Evolutionary conservation across 2,888 invertebrate species (phyloP).

Genomic region (Strigamia crassipes): DNA sequence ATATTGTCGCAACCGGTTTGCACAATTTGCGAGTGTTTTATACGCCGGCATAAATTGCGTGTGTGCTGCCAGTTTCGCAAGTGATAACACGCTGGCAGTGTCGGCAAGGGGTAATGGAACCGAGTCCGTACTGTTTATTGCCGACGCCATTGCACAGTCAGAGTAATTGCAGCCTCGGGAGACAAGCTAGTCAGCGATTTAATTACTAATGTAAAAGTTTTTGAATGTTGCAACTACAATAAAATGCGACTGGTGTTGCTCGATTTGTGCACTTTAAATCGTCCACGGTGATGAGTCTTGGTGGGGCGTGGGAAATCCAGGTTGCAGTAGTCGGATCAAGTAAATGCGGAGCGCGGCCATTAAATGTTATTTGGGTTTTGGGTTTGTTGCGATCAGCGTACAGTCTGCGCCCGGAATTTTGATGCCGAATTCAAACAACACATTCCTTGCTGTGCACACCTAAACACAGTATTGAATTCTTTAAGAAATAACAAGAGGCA

Average conservation of each 20-base stretch:
- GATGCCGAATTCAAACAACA: no score
- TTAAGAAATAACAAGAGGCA: no score
- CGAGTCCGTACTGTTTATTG: slow-evolving; percentile 8
- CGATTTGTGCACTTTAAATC: not conserved
- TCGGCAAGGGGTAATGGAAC: slow-evolving; percentile 14
- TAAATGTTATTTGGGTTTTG: not conserved
- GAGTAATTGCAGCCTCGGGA: slow-evolving; percentile 21
- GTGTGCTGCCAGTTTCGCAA: slow-evolving; percentile 16
- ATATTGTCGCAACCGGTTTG: slow-evolving; percentile 3
- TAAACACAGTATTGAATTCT: no score
- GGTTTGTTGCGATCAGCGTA: not conserved
- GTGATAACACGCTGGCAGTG: slow-evolving; percentile 21
- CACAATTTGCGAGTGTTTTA: slow-evolving; percentile 21
- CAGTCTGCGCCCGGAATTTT: no score
- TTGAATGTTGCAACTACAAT: slow-evolving; percentile 15
- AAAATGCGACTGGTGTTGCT: not conserved
- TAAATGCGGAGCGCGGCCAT: not conserved
- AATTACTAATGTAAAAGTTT: slow-evolving; percentile 46
- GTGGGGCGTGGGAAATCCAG: not conserved
- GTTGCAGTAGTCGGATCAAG: not conserved
- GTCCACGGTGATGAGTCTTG: not conserved
- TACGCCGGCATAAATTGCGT: slow-evolving; percentile 6
- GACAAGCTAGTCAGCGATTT: slow-evolving; percentile 22
- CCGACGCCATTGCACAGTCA: slow-evolving; percentile 5
- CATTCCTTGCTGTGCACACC: no score